Conservation (phyloP, 2,113 vertebrate genomes). For the Halcyon senegalensis region DNA sequence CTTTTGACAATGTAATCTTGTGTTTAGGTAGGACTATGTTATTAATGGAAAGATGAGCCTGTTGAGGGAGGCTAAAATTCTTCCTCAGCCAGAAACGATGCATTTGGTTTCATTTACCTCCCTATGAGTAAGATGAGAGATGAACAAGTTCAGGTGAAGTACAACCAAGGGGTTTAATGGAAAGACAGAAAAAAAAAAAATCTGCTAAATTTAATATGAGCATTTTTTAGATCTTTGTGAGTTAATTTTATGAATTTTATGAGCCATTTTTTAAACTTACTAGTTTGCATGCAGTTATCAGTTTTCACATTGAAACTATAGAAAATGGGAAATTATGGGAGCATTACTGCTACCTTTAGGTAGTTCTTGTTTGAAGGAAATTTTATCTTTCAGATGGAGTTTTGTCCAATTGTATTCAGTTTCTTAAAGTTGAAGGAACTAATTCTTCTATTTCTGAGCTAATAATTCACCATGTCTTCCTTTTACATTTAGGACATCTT, state of each 20-base stretch:
- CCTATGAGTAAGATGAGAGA: neutral
- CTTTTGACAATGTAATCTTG: neutral
- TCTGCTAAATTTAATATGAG: neutral
- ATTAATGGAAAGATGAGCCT: neutral
- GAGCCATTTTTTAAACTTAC: neutral
- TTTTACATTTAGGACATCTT: neutral
- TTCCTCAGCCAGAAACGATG: neutral
- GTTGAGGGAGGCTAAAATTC: neutral
- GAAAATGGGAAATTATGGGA: neutral
- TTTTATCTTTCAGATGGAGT: neutral
- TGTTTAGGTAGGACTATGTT: neutral
- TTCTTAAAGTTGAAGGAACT: neutral
- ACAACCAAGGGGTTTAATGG: neutral
- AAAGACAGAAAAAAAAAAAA: neutral
- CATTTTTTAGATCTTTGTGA: neutral
- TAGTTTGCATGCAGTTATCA: neutral
- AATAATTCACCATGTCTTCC: neutral
- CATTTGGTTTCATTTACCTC: neutral
- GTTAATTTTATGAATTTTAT: neutral
- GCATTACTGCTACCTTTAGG: neutral
- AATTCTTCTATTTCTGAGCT: neutral
- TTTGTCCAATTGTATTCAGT: neutral
- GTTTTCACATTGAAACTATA: neutral
- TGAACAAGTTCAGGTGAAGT: neutral
- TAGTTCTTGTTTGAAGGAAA: neutral